Conservation (phyloP, 2,888 invertebrate species). For the Lithophane ornitopus region DNA sequence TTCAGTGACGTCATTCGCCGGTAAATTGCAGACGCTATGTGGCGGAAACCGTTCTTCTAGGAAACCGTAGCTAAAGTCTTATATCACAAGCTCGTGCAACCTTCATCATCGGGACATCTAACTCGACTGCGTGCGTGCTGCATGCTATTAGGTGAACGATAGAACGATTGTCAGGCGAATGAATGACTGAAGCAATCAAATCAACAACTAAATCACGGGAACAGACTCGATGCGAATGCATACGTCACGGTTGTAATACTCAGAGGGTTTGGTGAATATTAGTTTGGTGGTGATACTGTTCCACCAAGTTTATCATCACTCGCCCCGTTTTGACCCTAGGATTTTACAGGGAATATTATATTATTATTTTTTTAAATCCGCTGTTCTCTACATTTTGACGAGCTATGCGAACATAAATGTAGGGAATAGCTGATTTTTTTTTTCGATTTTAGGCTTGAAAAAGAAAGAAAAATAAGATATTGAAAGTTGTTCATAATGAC, state of each 20-base stretch:
- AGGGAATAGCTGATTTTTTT: too few relatives aligned
- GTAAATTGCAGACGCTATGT: background rate
- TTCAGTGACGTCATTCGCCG: background rate
- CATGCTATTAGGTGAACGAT: constrained; percentile 52
- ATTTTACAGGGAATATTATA: too few relatives aligned
- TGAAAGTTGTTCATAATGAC: too few relatives aligned
- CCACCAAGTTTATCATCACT: background rate
- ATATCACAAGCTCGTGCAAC: constrained; percentile 11
- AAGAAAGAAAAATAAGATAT: too few relatives aligned
- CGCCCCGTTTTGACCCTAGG: background rate
- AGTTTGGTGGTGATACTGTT: constrained; percentile 1
- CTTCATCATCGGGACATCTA: constrained; percentile 46
- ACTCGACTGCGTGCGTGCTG: constrained; percentile 44
- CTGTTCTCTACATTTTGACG: too few relatives aligned
- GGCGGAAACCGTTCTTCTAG: background rate
- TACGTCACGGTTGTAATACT: constrained; percentile 29
- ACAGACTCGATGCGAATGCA: constrained; percentile 33
- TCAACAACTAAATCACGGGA: constrained; percentile 52
- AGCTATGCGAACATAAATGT: too few relatives aligned
- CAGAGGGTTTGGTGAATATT: constrained; percentile 4
- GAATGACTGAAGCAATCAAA: constrained; percentile 56
- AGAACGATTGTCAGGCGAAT: constrained; percentile 54
- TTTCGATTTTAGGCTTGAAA: too few relatives aligned
- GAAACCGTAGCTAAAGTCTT: background rate
- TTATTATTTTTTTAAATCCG: too few relatives aligned